Conservation (phyloP, 2,113 vertebrate genomes). For the Dasyurus viverrinus region DNA sequence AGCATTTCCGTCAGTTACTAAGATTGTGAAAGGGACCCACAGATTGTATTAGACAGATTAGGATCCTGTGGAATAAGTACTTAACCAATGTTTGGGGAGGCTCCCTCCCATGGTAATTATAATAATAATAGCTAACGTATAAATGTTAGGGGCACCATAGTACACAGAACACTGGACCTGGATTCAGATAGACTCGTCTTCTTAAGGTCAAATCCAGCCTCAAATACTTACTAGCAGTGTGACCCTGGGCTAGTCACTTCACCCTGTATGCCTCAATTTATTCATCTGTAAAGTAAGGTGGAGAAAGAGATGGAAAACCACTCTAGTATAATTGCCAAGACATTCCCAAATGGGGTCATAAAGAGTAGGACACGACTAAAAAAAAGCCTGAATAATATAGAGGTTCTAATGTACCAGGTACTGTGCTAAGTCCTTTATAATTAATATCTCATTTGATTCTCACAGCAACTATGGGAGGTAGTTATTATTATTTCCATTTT, state of each 20-base stretch:
- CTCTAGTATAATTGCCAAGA: background rate
- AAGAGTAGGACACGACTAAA: background rate
- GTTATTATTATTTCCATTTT: background rate
- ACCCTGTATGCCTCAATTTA: background rate
- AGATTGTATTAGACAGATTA: background rate
- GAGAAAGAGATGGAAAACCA: background rate
- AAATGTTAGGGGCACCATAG: background rate
- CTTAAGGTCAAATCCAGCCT: background rate
- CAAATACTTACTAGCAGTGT: background rate
- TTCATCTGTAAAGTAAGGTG: background rate
- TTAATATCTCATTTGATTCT: background rate
- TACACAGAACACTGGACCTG: too few species aligned
- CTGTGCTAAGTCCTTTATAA: background rate
- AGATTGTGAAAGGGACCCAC: too few species aligned
- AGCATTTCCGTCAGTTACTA: background rate
- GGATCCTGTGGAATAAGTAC: background rate
- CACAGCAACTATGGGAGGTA: background rate
- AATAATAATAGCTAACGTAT: background rate
- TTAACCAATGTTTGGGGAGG: background rate
- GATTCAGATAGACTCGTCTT: background rate
- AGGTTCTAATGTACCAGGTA: too few species aligned
- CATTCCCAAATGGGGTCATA: background rate
- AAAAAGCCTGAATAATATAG: background rate
- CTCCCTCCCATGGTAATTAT: background rate
- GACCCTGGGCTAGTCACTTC: too few species aligned